Base-by-base conservation (phyloP, 2,797 vertebrate genomes). In the Hyperoplus immaculatus region DNA sequence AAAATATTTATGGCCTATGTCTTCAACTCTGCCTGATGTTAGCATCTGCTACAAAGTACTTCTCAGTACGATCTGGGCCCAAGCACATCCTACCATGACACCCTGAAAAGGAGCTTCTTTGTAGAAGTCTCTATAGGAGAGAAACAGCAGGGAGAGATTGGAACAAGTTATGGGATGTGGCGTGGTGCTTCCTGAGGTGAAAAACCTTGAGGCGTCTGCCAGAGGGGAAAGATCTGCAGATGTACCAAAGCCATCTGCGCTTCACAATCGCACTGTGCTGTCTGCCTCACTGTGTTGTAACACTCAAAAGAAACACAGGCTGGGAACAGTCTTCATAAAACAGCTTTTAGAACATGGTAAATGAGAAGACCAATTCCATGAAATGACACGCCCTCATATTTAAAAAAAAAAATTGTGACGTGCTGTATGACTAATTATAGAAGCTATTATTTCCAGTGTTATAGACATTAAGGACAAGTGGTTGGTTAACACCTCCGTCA, bases 191-290 rank as follows among this genome's bases (percentile, higher is more conserved):
- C 72, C 66, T 29, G 54, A 54, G 64, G 87, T 41, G 29, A 47
- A 72, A 78, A 64, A 55, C 46, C 21, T 4, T 39, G 18, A 61
- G 56, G 53, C 29, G 18, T 71, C 79, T 79, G 88, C 79, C 82
- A 80, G 36, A 29, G 38, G 46, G 43, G 56, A 70, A 84, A 63
- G 74, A 77, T 75, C 45, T 62, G 55, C 57, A 77, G 75, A 82
- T 80, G 84, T 82, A 75, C 62, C 67, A 88, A 87, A 79, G 61
- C 68, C 86, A 87, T 82, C 70, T 80, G 85, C 57, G 79, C 73
- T 49, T 53, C 39, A 67, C 10, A 50, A 74, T 76, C 39, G 4
- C 5, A 73, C 62, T 56, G 58, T 60, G 60, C 38, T 36, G 50
- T 47, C 42, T 29, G 29, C 43, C 39, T 68, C 54, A 36, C 18